A percentile compares a stretch with the other conserved stretches of the same genome.
phyloP scores from a whole-genome alignment of 2,888 invertebrate genomes.

The Melanchra persicariae region DNA sequence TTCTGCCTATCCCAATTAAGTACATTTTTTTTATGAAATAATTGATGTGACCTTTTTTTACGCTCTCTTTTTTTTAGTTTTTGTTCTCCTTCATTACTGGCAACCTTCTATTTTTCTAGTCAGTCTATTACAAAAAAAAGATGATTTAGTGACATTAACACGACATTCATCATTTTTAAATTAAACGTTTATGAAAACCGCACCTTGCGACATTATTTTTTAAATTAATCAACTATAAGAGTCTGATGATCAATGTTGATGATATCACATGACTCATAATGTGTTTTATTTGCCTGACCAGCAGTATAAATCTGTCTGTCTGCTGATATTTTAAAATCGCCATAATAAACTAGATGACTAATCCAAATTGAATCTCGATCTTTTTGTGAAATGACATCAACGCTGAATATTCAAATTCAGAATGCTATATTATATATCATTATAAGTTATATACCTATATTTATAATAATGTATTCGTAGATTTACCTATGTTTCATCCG shows the following conservation, averaged over 20 bases:
- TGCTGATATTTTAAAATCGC: conserved; percentile 2
- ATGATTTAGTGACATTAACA: neutral
- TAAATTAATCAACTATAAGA: neutral
- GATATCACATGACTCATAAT: conserved; percentile 10
- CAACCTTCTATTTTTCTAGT: too few species aligned
- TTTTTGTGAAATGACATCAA: conserved; percentile 48
- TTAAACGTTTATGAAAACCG: neutral
- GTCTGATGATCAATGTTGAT: neutral
- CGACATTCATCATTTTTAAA: conserved; percentile 7
- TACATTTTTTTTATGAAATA: too few species aligned
- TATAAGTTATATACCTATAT: neutral
- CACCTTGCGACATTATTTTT: neutral
- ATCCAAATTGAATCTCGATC: conserved; percentile 19
- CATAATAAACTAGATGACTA: conserved; percentile 38
- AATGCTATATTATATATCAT: neutral
- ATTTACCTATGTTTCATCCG: conserved; percentile 23
- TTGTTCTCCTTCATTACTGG: too few species aligned
- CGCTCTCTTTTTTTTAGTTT: too few species aligned
- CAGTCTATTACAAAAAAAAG: too few species aligned
- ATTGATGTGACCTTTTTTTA: too few species aligned
- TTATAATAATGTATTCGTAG: too few species aligned
- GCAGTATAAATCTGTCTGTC: neutral
- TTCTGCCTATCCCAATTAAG: too few species aligned
- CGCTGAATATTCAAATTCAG: conserved; percentile 17
- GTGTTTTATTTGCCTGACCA: neutral